These are phyloP conservation scores for Sphyrna mokarran DNA, from an alignment of 2,113 vertebrate genomes.

Conservation along the genomic window DNA sequence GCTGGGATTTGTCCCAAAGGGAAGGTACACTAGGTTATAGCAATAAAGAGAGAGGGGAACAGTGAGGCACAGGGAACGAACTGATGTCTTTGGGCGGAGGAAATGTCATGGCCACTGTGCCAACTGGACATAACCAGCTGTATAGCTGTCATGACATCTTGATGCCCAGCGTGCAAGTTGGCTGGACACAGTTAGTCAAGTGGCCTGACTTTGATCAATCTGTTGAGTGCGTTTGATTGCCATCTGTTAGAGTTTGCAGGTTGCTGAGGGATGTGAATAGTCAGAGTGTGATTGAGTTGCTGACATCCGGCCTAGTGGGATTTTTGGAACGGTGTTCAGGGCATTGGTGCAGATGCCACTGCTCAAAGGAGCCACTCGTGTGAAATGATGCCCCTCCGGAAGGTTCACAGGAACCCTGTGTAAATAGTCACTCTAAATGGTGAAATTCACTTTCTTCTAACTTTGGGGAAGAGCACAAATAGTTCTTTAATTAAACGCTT, in stretches of 20 bases:
- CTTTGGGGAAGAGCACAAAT: background rate
- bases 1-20: too few species aligned
- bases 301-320: background rate
- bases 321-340: background rate
- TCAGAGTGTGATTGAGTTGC: background rate
- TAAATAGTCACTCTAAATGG: background rate
- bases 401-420: background rate
- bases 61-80: background rate
- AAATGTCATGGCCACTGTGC: background rate
- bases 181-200: background rate
- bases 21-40: background rate
- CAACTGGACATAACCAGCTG: background rate
- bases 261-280: background rate
- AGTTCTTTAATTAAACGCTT: background rate
- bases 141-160: background rate
- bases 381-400: background rate
- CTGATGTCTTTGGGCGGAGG: background rate
- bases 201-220: background rate
- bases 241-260: background rate
- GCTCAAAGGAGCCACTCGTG: background rate
- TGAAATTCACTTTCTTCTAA: background rate
- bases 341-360: background rate
- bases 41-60: background rate
- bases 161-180: background rate
- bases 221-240: background rate